Percentiles rank a stretch among this genome's conserved stretches.
These are phyloP conservation scores for Rhadina sibilatrix DNA, from an alignment of 2,113 vertebrate genomes.

Conservation along the genomic window DNA sequence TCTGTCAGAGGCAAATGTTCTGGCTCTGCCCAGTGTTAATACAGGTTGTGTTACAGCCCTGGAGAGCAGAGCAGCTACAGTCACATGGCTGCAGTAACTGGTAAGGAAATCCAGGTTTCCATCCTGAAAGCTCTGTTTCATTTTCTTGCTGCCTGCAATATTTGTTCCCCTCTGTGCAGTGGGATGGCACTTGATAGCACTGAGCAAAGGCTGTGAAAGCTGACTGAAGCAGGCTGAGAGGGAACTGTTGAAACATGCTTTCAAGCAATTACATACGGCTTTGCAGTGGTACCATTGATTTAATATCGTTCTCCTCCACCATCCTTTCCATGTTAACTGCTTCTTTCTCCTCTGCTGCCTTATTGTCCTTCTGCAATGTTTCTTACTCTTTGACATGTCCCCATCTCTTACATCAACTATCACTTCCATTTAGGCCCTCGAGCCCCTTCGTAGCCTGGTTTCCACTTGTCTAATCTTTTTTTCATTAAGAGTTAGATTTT, in stretches of 20 bases:
- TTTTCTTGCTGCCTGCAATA: not conserved
- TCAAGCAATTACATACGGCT: not conserved
- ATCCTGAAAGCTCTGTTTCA: not conserved
- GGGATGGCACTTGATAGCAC: not conserved
- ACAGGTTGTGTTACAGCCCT: not conserved
- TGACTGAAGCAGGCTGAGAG: not conserved
- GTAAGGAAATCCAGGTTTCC: not conserved
- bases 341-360: not conserved
- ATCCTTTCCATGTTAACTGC: not conserved
- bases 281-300: not conserved
- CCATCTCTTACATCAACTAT: conserved; percentile 11
- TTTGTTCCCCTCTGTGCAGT: not conserved
- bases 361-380: not conserved
- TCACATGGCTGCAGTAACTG: not conserved
- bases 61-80: not conserved
- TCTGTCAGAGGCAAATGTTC: not conserved
- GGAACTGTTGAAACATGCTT: not conserved
- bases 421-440: not conserved
- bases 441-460: not conserved
- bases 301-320: not conserved
- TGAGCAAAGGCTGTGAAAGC: not conserved
- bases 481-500: conserved; percentile 8
- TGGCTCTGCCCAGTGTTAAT: not conserved
- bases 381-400: not conserved
- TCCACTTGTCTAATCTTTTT: conserved; percentile 30